Evolutionary conservation across 2,888 invertebrate genomes (phyloP).

Genomic region (Copidosoma aretas): DNA sequence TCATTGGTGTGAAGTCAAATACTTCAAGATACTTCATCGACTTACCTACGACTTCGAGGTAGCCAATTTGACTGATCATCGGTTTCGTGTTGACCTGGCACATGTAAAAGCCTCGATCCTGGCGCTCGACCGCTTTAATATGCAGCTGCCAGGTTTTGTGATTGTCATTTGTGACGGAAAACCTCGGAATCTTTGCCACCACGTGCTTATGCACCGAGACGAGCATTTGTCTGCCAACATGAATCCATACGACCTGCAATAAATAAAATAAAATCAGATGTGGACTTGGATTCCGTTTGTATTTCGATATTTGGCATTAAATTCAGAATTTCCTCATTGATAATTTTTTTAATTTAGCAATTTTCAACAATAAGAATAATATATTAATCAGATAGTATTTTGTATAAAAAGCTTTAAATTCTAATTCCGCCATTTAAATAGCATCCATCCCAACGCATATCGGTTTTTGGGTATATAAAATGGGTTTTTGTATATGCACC

Average conservation of each 20-base stretch:
- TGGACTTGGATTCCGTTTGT: no score
- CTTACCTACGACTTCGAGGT: slow-evolving; percentile 91
- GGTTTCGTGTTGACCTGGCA: slow-evolving; percentile 91
- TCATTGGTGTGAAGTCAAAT: neutral
- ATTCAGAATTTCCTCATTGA: no score
- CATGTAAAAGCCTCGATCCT: slow-evolving; percentile 90
- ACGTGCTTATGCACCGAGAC: slow-evolving; percentile 91
- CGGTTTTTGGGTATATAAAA: no score
- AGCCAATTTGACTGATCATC: slow-evolving; percentile 94
- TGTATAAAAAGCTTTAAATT: no score
- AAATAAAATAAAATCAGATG: slow-evolving; percentile 1
- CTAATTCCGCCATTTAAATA: no score
- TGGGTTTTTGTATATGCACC: no score
- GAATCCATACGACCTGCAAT: slow-evolving; percentile 89
- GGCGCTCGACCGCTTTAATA: slow-evolving; percentile 89
- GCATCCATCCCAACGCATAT: no score
- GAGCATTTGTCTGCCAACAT: slow-evolving; percentile 93
- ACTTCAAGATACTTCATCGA: neutral
- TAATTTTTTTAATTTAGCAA: no score
- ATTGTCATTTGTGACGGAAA: slow-evolving; percentile 89
- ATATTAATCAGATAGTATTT: no score
- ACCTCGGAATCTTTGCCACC: slow-evolving; percentile 87
- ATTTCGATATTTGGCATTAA: no score
- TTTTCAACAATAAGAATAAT: no score
- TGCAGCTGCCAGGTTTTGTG: slow-evolving; percentile 91